A percentile compares a stretch with the other conserved stretches of the same genome.
phyloP scores from a whole-genome alignment of 2,888 invertebrate species.

The Nemapogon koenigi region DNA sequence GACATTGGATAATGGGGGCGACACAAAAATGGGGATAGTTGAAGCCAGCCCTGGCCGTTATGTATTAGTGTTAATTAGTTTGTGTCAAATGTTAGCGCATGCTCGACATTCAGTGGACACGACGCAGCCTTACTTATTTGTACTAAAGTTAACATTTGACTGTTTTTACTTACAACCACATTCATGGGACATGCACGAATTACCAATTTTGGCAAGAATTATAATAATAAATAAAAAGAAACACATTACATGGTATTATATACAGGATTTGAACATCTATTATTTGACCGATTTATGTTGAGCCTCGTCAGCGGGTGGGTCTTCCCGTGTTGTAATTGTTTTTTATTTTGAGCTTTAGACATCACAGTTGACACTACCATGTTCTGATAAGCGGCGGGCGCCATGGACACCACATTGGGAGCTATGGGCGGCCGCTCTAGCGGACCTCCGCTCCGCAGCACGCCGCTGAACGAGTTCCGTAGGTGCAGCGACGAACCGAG shows the following conservation, averaged over 20 bases:
- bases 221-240: conserved; percentile 59
- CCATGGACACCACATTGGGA: conserved; percentile 41
- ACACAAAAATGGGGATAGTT: no score
- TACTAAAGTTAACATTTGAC: no score
- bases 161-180: conserved; percentile 60
- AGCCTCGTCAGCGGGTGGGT: conserved; percentile 91
- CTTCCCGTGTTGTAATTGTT: conserved; percentile 89
- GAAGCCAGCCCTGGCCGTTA: no score
- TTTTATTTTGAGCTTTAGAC: conserved; percentile 76
- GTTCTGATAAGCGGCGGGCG: conserved; percentile 55
- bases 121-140: no score
- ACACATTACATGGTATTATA: conserved; percentile 85
- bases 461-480: conserved; percentile 27
- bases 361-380: conserved; percentile 73
- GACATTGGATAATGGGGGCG: no score
- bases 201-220: conserved; percentile 65
- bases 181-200: conserved; percentile 64
- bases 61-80: no score
- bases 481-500: conserved; percentile 20
- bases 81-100: no score
- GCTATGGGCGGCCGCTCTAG: conserved; percentile 39
- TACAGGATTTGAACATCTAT: conserved; percentile 78
- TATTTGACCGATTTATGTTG: conserved; percentile 76
- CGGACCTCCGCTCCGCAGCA: conserved; percentile 23
- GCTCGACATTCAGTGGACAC: no score